A percentile compares a stretch with the other conserved stretches of the same genome.
These are phyloP conservation scores for Leptinotarsa juncta DNA, from an alignment of 2,888 invertebrate genomes.

Conservation along the genomic window DNA sequence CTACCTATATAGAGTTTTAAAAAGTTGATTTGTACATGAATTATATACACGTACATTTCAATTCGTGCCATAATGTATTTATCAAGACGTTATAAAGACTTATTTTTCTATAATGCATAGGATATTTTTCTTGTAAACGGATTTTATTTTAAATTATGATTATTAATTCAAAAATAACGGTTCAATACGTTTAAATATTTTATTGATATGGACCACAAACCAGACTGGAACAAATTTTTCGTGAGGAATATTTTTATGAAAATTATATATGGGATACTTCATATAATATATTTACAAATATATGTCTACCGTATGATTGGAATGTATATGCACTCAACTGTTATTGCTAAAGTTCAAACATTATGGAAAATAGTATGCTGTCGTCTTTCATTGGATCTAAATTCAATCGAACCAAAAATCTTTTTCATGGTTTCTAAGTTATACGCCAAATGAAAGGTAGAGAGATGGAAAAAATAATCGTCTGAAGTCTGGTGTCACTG, in stretches of 20 bases:
- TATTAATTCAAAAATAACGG: neutral
- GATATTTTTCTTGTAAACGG: too few relatives aligned
- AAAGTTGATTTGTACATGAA: too few relatives aligned
- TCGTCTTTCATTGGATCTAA: too few relatives aligned
- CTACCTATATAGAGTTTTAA: too few relatives aligned
- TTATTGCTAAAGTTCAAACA: neutral
- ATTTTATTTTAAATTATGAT: neutral
- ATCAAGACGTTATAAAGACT: conserved; percentile 6
- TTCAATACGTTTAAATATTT: neutral
- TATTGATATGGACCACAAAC: neutral
- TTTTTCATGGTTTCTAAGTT: too few relatives aligned
- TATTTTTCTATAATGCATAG: neutral
- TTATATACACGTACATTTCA: neutral
- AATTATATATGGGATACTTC: neutral
- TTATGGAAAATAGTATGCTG: too few relatives aligned
- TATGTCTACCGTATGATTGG: neutral
- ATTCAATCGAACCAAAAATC: too few relatives aligned
- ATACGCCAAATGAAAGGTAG: too few relatives aligned
- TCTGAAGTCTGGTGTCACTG: too few relatives aligned
- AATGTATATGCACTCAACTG: neutral
- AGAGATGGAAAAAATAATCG: too few relatives aligned
- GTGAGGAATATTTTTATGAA: conserved; percentile 5
- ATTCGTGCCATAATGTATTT: neutral
- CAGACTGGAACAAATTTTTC: neutral
- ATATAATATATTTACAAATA: neutral